Conservation (phyloP, 2,113 vertebrate genomes). For the Colinus virginianus region DNA sequence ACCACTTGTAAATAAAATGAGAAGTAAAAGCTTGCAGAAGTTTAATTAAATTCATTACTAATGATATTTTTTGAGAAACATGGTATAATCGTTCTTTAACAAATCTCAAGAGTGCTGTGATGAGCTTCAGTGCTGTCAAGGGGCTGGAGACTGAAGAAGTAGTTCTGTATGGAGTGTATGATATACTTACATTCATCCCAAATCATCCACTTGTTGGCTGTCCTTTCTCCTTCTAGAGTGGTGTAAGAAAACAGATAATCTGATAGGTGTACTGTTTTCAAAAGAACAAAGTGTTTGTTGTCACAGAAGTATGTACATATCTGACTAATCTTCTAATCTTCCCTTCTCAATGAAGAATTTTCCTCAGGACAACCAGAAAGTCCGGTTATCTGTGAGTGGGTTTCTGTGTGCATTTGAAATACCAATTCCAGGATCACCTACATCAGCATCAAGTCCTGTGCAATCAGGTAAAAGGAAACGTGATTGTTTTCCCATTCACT, state of each 20-base stretch:
- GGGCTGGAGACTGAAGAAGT: not conserved
- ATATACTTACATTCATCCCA: not conserved
- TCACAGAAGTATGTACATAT: not conserved
- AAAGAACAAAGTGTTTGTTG: not conserved
- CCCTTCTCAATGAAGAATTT: slow-evolving; percentile 84
- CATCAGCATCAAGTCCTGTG: slow-evolving; percentile 86
- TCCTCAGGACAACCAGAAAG: slow-evolving; percentile 97
- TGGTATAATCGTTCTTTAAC: not conserved
- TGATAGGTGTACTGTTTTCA: not conserved
- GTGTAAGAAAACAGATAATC: not conserved
- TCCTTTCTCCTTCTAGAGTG: not conserved
- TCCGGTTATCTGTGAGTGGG: slow-evolving; percentile 91
- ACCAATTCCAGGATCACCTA: slow-evolving; percentile 91
- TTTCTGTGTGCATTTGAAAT: slow-evolving; percentile 97
- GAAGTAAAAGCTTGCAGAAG: not conserved
- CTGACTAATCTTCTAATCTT: not conserved
- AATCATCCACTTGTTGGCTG: not conserved
- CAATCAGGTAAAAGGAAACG: slow-evolving; percentile 83
- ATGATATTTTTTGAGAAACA: not conserved
- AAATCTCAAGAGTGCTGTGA: not conserved
- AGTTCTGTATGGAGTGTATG: accelerated
- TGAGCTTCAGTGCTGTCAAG: not conserved
- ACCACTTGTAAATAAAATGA: not conserved
- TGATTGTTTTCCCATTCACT: accelerated
- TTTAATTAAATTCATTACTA: not conserved